phyloP scores from a whole-genome alignment of 1,140 invertebrate species.

The Cotesia glomerata region DNA sequence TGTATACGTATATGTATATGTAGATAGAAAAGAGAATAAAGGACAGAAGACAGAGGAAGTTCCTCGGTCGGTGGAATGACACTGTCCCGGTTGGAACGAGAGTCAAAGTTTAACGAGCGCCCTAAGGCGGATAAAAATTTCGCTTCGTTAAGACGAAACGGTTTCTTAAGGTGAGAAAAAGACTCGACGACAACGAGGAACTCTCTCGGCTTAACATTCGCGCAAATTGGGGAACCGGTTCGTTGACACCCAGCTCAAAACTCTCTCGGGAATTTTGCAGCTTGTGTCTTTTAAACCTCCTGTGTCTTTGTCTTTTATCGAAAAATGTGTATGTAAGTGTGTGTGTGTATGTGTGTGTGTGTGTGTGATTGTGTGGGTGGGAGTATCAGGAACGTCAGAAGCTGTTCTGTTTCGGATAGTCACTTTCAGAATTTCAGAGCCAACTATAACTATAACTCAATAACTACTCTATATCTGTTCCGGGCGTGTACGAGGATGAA shows the following conservation, averaged over 20 bases:
- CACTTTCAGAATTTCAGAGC: no score
- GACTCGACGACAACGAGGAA: neutral
- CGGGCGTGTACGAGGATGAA: no score
- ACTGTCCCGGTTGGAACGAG: constrained; percentile 7
- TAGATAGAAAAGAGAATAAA: neutral
- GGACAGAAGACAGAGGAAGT: constrained; percentile 10
- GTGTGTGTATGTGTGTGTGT: no score
- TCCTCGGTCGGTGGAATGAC: constrained; percentile 26
- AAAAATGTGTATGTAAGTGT: no score
- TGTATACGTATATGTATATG: neutral
- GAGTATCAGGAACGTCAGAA: no score
- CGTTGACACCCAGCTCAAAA: constrained; percentile 18
- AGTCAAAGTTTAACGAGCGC: constrained; percentile 32
- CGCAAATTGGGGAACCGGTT: constrained; percentile 25
- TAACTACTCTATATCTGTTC: no score
- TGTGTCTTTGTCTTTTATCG: no score
- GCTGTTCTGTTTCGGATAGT: no score
- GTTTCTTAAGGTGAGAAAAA: constrained; percentile 25
- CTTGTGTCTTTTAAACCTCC: neutral
- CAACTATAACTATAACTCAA: no score
- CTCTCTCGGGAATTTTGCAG: neutral
- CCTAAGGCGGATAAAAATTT: constrained; percentile 32
- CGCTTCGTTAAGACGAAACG: constrained; percentile 25
- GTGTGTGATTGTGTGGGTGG: no score
- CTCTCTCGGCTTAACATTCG: constrained; percentile 13